Percentiles rank a stretch among this genome's conserved stretches.
phyloP scores from a whole-genome alignment of 2,888 invertebrate genomes.

The Petrophora chlorosata region DNA sequence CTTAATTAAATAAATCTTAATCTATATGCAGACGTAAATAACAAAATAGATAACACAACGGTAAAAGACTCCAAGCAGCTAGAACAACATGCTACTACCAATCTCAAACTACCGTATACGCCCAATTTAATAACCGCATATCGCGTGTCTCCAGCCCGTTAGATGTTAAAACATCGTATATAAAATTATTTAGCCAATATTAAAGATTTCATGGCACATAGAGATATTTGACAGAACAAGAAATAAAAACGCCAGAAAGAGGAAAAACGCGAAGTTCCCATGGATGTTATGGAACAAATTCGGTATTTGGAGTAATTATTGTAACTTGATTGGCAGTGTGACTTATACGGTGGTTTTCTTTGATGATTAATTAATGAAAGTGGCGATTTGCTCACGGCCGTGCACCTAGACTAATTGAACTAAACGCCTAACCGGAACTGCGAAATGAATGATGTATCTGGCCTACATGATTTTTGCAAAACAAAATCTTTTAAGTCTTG shows the following conservation, averaged over 20 bases:
- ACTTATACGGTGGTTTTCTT: conserved; percentile 5
- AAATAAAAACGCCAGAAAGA: conserved; percentile 17
- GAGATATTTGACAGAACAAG: conserved; percentile 53
- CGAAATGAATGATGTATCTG: background rate
- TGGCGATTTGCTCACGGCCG: conserved; percentile 16
- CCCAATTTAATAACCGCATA: conserved; percentile 18
- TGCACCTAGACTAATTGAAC: conserved; percentile 11
- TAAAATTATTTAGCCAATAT: conserved; percentile 52
- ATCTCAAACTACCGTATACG: conserved; percentile 21
- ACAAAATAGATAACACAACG: conserved; percentile 6
- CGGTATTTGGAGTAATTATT: conserved; percentile 35
- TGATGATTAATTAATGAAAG: conserved; percentile 17
- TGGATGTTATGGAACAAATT: conserved; percentile 27
- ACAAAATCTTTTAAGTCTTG: too few species aligned
- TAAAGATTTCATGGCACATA: conserved; percentile 60
- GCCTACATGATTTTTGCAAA: too few species aligned
- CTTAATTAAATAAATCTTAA: too few species aligned
- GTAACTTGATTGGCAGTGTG: conserved; percentile 18
- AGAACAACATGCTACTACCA: conserved; percentile 14
- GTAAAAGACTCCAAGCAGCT: conserved; percentile 2
- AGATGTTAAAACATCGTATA: conserved; percentile 38
- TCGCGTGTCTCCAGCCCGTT: conserved; percentile 37
- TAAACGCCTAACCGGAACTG: conserved; percentile 10
- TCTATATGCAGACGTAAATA: too few species aligned
- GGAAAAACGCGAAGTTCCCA: conserved; percentile 30